phyloP scores from a whole-genome alignment of 2,888 invertebrate genomes.

The Bhutanitis thaidina region DNA sequence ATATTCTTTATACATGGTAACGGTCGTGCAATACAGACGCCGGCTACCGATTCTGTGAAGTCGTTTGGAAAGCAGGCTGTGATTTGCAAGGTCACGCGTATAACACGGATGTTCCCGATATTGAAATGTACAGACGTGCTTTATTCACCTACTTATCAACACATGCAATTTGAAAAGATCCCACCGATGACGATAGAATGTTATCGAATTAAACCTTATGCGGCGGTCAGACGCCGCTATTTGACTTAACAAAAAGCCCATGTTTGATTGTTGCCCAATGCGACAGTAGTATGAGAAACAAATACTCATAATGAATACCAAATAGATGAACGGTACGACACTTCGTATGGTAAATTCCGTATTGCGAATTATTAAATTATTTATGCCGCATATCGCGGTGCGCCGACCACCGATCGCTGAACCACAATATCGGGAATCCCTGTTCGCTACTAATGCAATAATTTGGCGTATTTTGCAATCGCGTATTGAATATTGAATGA shows the following conservation, averaged over 20 bases:
- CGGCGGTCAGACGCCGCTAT: constrained; percentile 45
- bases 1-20: constrained; percentile 63
- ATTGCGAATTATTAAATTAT: constrained; percentile 80
- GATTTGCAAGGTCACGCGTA: constrained; percentile 80
- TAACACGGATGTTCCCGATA: constrained; percentile 80
- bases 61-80: constrained; percentile 80
- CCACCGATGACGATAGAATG: constrained; percentile 41
- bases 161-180: constrained; percentile 72
- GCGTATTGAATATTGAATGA: constrained; percentile 79
- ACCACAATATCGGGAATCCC: constrained; percentile 80
- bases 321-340: constrained; percentile 75
- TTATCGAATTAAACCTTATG: constrained; percentile 55
- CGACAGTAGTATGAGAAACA: constrained; percentile 78
- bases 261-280: constrained; percentile 67
- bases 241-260: constrained; percentile 51
- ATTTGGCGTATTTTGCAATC: constrained; percentile 80
- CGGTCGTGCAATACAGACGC: constrained; percentile 68
- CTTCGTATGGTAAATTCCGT: constrained; percentile 77
- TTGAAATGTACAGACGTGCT: constrained; percentile 79
- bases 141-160: constrained; percentile 79
- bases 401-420: constrained; percentile 68
- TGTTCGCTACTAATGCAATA: constrained; percentile 78
- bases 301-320: constrained; percentile 79
- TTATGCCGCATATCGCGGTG: constrained; percentile 76
- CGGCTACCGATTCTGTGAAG: constrained; percentile 71